Conservation (phyloP, 2,888 invertebrate genomes). For the Heliothis peltigera region DNA sequence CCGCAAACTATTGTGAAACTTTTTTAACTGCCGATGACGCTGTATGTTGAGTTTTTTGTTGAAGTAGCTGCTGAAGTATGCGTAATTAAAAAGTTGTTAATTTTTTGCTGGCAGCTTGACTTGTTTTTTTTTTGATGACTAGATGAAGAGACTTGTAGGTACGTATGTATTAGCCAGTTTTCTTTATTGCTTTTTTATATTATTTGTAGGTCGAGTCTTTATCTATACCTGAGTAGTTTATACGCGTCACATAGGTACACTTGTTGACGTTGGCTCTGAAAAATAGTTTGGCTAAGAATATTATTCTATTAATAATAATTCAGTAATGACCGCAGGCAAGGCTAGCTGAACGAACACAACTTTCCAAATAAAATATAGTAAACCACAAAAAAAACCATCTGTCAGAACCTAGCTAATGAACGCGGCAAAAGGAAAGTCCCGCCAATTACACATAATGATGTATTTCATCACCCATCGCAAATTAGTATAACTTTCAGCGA, state of each 20-base stretch:
- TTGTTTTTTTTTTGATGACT: conserved; percentile 13
- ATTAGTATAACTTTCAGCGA: conserved; percentile 24
- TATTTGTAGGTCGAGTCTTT: conserved; percentile 41
- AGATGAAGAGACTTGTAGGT: conserved; percentile 9
- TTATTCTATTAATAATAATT: too few relatives aligned
- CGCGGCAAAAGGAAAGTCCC: conserved; percentile 4
- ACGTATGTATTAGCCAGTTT: conserved; percentile 31
- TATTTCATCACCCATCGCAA: conserved; percentile 34
- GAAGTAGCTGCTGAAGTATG: conserved; percentile 37
- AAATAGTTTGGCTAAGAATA: too few relatives aligned
- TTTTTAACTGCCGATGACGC: conserved; percentile 25
- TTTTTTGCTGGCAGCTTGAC: conserved; percentile 17
- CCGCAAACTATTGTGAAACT: conserved; percentile 40
- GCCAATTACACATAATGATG: conserved; percentile 10
- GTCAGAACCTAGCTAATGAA: neutral
- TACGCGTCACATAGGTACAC: too few relatives aligned
- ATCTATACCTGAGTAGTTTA: conserved; percentile 17
- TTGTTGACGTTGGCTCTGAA: too few relatives aligned
- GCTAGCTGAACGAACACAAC: too few relatives aligned
- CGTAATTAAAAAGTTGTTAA: conserved; percentile 43
- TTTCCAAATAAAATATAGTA: too few relatives aligned
- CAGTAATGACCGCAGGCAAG: too few relatives aligned
- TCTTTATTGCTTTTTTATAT: neutral
- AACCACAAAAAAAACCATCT: too few relatives aligned
- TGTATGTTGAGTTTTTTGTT: conserved; percentile 36